phyloP scores from a whole-genome alignment of 2,888 invertebrate species.

The Phalera bucephala region DNA sequence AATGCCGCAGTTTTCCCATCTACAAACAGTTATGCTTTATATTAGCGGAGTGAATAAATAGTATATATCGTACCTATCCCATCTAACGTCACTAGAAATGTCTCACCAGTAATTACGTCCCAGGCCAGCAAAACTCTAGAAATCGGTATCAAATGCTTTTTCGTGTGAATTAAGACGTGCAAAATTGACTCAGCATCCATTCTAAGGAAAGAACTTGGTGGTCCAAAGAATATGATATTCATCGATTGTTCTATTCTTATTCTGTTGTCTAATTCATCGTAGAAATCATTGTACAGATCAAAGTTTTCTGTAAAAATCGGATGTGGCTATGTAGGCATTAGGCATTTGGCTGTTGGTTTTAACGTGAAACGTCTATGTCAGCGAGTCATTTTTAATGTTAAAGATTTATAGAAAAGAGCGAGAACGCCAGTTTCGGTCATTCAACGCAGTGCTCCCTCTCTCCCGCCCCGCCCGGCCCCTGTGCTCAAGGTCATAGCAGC shows the following conservation, averaged over 20 bases:
- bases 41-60: too few species aligned
- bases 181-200: conserved; percentile 67
- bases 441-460: too few species aligned
- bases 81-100: too few species aligned
- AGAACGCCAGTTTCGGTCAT: too few species aligned
- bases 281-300: conserved; percentile 60
- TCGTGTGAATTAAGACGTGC: conserved; percentile 58
- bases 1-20: conserved; percentile 73
- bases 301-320: conserved; percentile 34
- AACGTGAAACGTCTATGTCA: too few species aligned
- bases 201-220: conserved; percentile 62
- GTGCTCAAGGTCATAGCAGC: too few species aligned
- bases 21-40: conserved; percentile 35
- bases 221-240: conserved; percentile 72
- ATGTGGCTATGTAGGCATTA: neutral
- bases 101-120: conserved; percentile 70
- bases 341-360: too few species aligned
- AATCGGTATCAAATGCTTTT: conserved; percentile 60
- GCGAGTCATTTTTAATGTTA: too few species aligned
- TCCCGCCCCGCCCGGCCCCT: too few species aligned
- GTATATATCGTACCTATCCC: too few species aligned
- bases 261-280: conserved; percentile 65
- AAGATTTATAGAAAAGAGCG: too few species aligned
- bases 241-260: conserved; percentile 55
- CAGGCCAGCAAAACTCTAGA: conserved; percentile 61